phyloP scores from a whole-genome alignment of 2,113 vertebrate species.

The Catharus bicknelli region DNA sequence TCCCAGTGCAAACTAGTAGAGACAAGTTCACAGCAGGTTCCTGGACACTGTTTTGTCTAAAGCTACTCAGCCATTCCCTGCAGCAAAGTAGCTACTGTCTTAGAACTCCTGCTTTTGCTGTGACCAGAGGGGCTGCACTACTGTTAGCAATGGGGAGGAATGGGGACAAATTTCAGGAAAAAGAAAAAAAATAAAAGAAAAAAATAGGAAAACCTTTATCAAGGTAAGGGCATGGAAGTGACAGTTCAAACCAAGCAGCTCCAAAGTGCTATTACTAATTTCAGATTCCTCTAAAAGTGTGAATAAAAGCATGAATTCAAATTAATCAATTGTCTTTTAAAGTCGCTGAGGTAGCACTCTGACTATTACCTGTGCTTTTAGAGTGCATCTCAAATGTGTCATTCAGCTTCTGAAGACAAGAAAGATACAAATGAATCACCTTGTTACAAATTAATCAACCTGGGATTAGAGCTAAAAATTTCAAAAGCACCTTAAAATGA shows the following conservation, averaged over 20 bases:
- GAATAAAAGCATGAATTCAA: constrained; percentile 59
- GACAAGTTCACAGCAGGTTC: not conserved
- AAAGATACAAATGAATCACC: constrained; percentile 50
- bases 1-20: not conserved
- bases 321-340: constrained; percentile 62
- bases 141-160: not conserved
- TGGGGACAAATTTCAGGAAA: not conserved
- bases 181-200: no score
- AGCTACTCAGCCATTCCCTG: not conserved
- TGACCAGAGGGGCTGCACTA: not conserved
- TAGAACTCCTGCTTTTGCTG: not conserved
- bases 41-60: not conserved
- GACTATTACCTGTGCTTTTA: constrained; percentile 66
- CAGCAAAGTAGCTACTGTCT: not conserved
- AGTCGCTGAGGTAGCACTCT: constrained; percentile 53
- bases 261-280: constrained; percentile 2
- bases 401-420: constrained; percentile 51
- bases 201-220: not conserved
- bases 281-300: constrained; percentile 16
- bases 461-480: constrained; percentile 53
- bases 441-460: constrained; percentile 59
- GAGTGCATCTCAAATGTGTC: constrained; percentile 50
- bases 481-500: constrained; percentile 60
- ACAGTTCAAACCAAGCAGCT: constrained; percentile 19
- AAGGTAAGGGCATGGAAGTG: not conserved